phyloP scores from a whole-genome alignment of 2,888 invertebrate genomes.

The Idaea dimidiata region DNA sequence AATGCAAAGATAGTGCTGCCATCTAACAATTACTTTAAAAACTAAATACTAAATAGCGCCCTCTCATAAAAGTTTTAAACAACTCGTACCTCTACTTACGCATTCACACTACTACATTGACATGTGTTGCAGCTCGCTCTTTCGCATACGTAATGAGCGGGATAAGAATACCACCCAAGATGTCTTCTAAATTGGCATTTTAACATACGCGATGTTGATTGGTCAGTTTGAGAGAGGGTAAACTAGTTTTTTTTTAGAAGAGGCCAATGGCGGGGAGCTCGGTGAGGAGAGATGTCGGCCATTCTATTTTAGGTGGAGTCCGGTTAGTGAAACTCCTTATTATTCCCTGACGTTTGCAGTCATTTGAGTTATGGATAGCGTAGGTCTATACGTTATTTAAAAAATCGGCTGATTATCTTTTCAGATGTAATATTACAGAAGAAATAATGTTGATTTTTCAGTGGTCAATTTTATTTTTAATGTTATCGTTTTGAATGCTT shows the following conservation, averaged over 20 bases:
- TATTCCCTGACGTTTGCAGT: slow-evolving; percentile 76
- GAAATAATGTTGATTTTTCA: slow-evolving; percentile 44
- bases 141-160: slow-evolving; percentile 56
- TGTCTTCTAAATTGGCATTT: slow-evolving; percentile 62
- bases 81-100: slow-evolving; percentile 28
- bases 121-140: slow-evolving; percentile 48
- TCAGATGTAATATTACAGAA: slow-evolving; percentile 46
- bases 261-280: slow-evolving; percentile 59
- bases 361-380: slow-evolving; percentile 77
- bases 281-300: slow-evolving; percentile 62
- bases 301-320: slow-evolving; percentile 75
- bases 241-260: slow-evolving; percentile 55
- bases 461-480: slow-evolving; percentile 28
- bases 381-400: slow-evolving; percentile 62
- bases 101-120: slow-evolving; percentile 46
- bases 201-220: slow-evolving; percentile 64
- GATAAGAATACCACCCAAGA: slow-evolving; percentile 55
- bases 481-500: no score
- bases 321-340: slow-evolving; percentile 70
- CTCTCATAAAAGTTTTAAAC: slow-evolving; percentile 43
- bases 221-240: slow-evolving; percentile 55
- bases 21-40: slow-evolving; percentile 48
- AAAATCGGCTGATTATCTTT: slow-evolving; percentile 61
- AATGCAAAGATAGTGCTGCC: slow-evolving; percentile 35
- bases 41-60: slow-evolving; percentile 56